phyloP scores from a whole-genome alignment of 2,113 vertebrate species.

The Corythaixoides concolor region DNA sequence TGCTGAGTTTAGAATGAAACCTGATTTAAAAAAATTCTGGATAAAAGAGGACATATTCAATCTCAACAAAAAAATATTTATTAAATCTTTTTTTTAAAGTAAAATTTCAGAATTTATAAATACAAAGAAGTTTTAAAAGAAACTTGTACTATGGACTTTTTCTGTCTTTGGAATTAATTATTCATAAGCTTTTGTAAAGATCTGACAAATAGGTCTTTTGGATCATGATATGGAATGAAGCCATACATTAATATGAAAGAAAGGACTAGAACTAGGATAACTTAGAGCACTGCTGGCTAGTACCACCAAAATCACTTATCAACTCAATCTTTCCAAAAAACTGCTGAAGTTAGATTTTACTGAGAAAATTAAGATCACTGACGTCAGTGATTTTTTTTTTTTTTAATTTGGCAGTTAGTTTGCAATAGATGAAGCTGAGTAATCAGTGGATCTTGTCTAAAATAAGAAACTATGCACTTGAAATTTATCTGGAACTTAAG shows the following conservation, averaged over 20 bases:
- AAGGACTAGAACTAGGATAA: neutral
- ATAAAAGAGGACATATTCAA: neutral
- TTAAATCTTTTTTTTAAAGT: neutral
- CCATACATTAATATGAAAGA: neutral
- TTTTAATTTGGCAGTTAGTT: neutral
- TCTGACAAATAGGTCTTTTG: neutral
- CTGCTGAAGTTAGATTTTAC: neutral
- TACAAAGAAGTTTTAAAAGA: neutral
- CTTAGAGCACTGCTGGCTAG: neutral
- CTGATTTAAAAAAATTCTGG: neutral
- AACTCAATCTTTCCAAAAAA: neutral
- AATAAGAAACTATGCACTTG: constrained; percentile 19
- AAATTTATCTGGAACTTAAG: neutral
- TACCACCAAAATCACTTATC: neutral
- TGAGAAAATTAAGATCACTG: constrained; percentile 1
- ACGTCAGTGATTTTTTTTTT: neutral
- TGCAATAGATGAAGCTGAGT: constrained; percentile 5
- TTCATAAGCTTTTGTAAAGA: neutral
- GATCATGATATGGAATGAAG: neutral
- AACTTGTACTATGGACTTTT: neutral
- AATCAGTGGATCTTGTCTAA: constrained; percentile 50
- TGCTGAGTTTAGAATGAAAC: neutral
- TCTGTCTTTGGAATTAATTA: neutral
- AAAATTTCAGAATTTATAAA: neutral
- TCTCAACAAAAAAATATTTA: neutral